Evolutionary conservation across 2,888 invertebrate species (phyloP).

Genomic region (Brachyopa scutellaris): DNA sequence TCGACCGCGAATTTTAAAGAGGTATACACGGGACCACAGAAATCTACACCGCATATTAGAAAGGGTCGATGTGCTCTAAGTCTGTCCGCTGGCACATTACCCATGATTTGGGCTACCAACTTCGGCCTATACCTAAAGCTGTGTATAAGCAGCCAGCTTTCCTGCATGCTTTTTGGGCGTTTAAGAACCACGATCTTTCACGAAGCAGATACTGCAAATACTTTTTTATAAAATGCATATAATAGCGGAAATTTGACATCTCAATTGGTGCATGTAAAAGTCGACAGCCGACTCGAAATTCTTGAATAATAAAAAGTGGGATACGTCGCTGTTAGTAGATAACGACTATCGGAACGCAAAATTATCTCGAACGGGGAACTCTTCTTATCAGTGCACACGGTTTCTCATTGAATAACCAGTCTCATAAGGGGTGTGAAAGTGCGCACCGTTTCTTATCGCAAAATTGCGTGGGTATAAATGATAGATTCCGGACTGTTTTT

Average conservation of each 20-base stretch:
- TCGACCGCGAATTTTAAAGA: constrained; percentile 41
- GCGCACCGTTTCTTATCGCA: background rate
- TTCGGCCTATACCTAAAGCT: background rate
- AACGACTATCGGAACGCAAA: background rate
- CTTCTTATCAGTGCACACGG: background rate
- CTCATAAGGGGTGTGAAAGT: background rate
- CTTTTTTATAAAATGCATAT: too few relatives aligned
- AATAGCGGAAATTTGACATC: too few relatives aligned
- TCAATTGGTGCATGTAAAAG: constrained; percentile 29
- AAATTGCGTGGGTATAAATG: too few relatives aligned
- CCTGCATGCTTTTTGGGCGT: background rate
- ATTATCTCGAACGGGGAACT: too few relatives aligned
- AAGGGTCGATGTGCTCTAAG: too few relatives aligned
- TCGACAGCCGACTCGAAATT: too few relatives aligned
- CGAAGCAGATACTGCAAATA: background rate
- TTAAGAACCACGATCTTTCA: background rate
- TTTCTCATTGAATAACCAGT: background rate
- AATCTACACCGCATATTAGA: constrained; percentile 42
- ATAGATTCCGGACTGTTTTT: too few relatives aligned
- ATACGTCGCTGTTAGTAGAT: background rate
- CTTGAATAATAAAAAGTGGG: too few relatives aligned
- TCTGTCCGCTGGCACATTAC: background rate
- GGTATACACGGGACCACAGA: constrained; percentile 53
- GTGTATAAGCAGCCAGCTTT: background rate
- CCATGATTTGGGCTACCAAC: background rate